Percentiles rank a stretch among this genome's conserved stretches.
Evolutionary conservation across 2,797 vertebrate genomes (phyloP).

Genomic region (Phalloptychus januarius): DNA sequence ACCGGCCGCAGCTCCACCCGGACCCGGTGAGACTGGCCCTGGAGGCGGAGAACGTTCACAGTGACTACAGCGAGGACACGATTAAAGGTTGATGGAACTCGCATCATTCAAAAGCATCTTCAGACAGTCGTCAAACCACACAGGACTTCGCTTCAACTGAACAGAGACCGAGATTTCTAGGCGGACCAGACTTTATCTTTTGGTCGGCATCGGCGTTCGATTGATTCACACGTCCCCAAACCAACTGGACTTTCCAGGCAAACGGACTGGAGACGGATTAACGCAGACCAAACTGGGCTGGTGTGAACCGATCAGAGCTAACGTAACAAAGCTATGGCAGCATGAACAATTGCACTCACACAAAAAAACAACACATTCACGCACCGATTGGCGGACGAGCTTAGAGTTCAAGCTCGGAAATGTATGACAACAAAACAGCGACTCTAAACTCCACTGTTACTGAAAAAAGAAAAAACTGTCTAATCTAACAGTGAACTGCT

Average conservation of each 20-base stretch:
- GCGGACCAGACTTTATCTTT: no score
- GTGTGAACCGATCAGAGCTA: background rate
- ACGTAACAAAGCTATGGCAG: background rate
- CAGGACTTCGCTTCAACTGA: no score
- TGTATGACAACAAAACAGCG: background rate
- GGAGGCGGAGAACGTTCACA: background rate
- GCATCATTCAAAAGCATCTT: no score
- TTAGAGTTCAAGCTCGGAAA: background rate
- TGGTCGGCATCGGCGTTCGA: no score
- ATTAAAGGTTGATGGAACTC: background rate
- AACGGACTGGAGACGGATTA: no score
- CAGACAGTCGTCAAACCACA: no score
- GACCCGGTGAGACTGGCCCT: constrained; percentile 93
- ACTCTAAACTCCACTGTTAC: background rate
- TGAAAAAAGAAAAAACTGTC: background rate
- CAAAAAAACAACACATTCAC: background rate
- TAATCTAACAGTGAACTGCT: background rate
- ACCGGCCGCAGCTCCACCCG: constrained; percentile 91
- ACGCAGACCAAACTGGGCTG: no score
- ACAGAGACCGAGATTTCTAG: no score
- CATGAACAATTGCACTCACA: background rate
- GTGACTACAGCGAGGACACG: no score
- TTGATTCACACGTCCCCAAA: no score
- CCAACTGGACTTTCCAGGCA: no score
- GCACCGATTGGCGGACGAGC: background rate